A percentile compares a stretch with the other conserved stretches of the same genome.
Conservation (phyloP, 2,888 invertebrate species). For the Amphipoea lucens region DNA sequence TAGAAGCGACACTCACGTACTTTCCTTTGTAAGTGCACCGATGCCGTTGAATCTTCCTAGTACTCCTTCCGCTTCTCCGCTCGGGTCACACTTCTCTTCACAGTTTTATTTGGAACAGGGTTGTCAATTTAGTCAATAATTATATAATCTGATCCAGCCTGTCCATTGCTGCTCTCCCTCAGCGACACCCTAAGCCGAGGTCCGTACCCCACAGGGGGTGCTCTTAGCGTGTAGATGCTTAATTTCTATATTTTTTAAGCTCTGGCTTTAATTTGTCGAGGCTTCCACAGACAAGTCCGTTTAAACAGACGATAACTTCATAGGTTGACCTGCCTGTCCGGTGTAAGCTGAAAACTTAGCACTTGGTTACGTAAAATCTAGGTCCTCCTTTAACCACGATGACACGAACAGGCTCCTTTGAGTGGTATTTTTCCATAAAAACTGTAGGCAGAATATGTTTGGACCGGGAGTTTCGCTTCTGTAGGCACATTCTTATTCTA, state of each 20-base stretch:
- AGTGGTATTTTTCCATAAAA: neutral
- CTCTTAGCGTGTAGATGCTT: too few species aligned
- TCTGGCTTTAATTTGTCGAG: neutral
- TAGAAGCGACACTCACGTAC: neutral
- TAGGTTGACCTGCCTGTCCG: neutral
- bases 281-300: neutral
- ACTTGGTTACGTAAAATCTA: neutral
- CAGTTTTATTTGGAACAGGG: neutral
- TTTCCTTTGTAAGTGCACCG: neutral
- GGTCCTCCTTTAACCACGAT: neutral
- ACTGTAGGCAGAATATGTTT: neutral
- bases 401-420: neutral
- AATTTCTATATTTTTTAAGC: neutral
- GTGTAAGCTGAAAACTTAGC: neutral
- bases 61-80: too few species aligned
- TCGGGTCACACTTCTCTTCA: too few species aligned
- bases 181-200: neutral
- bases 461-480: constrained; percentile 10
- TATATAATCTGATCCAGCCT: neutral
- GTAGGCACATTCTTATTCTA: neutral
- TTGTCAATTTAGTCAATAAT: neutral
- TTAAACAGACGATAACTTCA: neutral
- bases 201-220: too few species aligned
- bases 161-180: neutral
- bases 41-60: neutral